phyloP scores from a whole-genome alignment of 2,797 vertebrate genomes.

The Graptemys geographica region DNA sequence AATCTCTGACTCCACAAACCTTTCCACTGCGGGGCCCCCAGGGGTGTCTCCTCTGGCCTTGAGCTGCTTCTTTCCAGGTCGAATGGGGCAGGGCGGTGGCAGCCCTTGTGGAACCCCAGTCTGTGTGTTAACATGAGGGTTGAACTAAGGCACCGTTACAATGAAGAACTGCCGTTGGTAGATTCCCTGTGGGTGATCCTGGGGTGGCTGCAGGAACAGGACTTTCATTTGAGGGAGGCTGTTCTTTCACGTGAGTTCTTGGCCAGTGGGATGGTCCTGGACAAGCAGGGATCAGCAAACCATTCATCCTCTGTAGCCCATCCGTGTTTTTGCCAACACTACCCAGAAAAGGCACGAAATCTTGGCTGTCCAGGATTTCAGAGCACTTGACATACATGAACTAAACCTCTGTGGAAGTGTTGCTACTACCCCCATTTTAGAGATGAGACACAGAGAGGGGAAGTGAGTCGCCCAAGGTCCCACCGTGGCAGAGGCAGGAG shows the following conservation, averaged over 20 bases:
- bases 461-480: not conserved
- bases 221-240: not conserved
- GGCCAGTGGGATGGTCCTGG: not conserved
- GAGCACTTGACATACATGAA: not conserved
- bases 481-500: not conserved
- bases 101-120: not conserved
- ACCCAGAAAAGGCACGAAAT: fast-evolving
- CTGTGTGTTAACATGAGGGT: not conserved
- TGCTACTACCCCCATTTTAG: not conserved
- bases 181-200: not conserved
- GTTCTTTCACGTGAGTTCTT: not conserved
- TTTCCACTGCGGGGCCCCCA: not conserved
- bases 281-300: fast-evolving
- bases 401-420: not conserved
- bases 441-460: not conserved
- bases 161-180: not conserved
- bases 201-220: not conserved
- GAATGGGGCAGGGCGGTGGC: too few species aligned
- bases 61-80: not conserved
- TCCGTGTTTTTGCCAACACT: not conserved
- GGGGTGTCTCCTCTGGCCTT: not conserved
- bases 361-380: not conserved
- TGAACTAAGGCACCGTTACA: not conserved
- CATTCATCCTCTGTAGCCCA: not conserved
- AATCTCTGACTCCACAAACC: not conserved